phyloP scores from a whole-genome alignment of 2,888 invertebrate genomes.

The Diploptera punctata region DNA sequence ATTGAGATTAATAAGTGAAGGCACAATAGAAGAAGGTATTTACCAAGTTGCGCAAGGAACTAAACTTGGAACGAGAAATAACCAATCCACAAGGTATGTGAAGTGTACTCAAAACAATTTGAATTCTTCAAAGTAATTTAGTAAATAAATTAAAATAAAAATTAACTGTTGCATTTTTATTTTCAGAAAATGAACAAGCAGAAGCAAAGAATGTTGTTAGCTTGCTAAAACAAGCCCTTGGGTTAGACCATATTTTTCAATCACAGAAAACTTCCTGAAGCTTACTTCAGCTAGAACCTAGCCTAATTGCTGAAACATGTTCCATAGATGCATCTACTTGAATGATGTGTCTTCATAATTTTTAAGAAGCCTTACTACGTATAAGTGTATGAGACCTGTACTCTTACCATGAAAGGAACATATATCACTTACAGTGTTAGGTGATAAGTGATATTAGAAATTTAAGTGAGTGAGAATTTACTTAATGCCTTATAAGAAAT shows the following conservation, averaged over 20 bases:
- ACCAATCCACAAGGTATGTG: constrained; percentile 65
- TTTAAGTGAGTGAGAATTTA: background rate
- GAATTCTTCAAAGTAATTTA: no score
- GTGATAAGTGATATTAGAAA: background rate
- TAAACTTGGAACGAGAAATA: constrained; percentile 89
- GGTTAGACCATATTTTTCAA: constrained; percentile 55
- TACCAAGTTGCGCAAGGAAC: constrained; percentile 87
- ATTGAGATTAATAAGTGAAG: constrained; percentile 81
- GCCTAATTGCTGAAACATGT: background rate
- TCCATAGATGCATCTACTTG: background rate
- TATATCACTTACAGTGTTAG: background rate
- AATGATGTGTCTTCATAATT: background rate
- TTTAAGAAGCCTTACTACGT: background rate
- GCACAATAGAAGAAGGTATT: constrained; percentile 94
- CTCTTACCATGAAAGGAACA: background rate
- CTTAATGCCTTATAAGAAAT: background rate
- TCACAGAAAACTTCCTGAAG: constrained; percentile 17
- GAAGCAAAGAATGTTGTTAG: constrained; percentile 82
- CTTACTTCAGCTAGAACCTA: background rate
- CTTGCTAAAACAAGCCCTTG: constrained; percentile 79
- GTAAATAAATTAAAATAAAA: background rate
- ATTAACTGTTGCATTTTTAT: no score
- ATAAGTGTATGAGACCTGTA: background rate
- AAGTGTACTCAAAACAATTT: no score
- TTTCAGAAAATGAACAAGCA: constrained; percentile 69